Evolutionary conservation across 92 coral and sea anemone genomes (phyloP).

Genomic region (Porites cylindrica): DNA sequence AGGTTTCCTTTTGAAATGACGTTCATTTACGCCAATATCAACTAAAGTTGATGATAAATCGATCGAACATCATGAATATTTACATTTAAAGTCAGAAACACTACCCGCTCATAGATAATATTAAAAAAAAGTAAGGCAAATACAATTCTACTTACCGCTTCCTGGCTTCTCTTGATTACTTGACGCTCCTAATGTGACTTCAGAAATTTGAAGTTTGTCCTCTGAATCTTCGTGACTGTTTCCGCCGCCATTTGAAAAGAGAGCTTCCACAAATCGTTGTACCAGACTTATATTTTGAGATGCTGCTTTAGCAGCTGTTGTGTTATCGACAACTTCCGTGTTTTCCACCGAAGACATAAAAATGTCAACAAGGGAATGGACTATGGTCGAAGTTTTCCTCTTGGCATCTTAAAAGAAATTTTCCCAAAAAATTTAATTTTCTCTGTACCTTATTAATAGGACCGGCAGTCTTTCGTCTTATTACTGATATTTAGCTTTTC

Average conservation of each 20-base stretch:
- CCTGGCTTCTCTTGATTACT: too few relatives aligned
- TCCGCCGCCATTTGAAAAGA: not conserved
- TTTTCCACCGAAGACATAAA: not conserved
- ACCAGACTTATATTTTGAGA: not conserved
- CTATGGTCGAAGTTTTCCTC: not conserved
- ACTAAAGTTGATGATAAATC: too few relatives aligned
- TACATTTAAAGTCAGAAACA: not conserved
- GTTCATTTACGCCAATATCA: too few relatives aligned
- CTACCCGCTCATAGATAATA: too few relatives aligned
- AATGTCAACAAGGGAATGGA: not conserved
- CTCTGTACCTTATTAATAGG: too few relatives aligned
- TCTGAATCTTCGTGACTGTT: not conserved
- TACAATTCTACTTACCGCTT: not conserved
- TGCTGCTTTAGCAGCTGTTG: not conserved
- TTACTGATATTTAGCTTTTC: too few relatives aligned
- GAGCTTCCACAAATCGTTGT: not conserved
- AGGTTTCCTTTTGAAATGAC: too few relatives aligned
- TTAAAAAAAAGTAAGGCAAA: not conserved
- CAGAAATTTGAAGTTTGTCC: not conserved
- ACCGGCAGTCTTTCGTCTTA: too few relatives aligned
- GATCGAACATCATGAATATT: too few relatives aligned
- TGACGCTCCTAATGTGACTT: not conserved
- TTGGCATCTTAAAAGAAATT: not conserved
- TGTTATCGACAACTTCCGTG: not conserved
- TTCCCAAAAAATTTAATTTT: too few relatives aligned